Evolutionary conservation across 2,888 invertebrate species (phyloP), one percentile per base, ranked within the genome.

Genomic region (Oscheius sp.): DNA sequence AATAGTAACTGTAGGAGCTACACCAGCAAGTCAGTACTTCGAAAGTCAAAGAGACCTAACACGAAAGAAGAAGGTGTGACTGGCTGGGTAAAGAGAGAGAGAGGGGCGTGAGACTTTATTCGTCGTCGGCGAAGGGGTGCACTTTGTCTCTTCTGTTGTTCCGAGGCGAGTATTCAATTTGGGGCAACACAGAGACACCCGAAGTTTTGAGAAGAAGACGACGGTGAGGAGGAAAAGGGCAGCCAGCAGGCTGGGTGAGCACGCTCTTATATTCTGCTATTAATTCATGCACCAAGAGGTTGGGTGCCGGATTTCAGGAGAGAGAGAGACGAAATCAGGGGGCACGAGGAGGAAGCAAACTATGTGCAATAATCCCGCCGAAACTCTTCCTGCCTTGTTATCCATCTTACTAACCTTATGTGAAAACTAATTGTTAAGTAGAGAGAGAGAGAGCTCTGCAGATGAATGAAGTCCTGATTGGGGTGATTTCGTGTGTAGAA

Each of bases 201-300:
- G 29, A 50, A 51, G 50, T 7, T n/a, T 9, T 3, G 51, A 50
- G n/a, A 65, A n/a, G 37, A 51, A 32, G 51, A 50, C 13, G 32
- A 51, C 21, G 13, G 51, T 42, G 65, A 65, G 42, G 35, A 33
- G 50, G 13, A 51, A 51, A 33, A 32, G 9, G 13, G 63, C 1
- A 3, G 7, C 37, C 21, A 48, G 29, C 33, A 33, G 35, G 35
- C 11, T 29, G 4, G 32, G 58, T n/a, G 58, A 11, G 37, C 13
- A 10, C n/a, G 35, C 59, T 60, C 11, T 32, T 11, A 60, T 35
- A 60, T 60, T 60, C 59, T 35, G 59, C 59, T 65, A 65, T 65
- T 50, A 65, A 65, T 65, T 65, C 50, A 65, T 65, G 65, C 50
- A 10, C 50, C 65, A 32, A 65, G 65, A 48, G 50, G 48, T 13